Conservation (phyloP, 1,140 invertebrate species). For the Caenorhabditis briggsae region DNA sequence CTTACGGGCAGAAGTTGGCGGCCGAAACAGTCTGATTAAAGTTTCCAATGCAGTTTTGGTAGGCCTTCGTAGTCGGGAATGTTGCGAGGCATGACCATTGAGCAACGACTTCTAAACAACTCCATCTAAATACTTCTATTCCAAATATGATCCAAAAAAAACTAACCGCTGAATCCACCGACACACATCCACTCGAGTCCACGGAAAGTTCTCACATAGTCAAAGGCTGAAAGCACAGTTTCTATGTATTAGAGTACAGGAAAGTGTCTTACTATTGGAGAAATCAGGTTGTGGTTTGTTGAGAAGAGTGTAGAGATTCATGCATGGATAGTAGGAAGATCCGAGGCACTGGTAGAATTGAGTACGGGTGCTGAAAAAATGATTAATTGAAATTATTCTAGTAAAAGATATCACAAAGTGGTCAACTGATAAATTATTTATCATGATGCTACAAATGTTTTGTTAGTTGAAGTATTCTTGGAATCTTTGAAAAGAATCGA, state of each 20-base stretch:
- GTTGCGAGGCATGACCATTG: conserved; percentile 44
- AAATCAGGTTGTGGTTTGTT: conserved; percentile 58
- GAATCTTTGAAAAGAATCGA: too few species aligned
- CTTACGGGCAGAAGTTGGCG: conserved; percentile 57
- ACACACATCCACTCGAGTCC: conserved; percentile 58
- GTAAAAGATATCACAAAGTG: too few species aligned
- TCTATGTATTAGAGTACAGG: background rate
- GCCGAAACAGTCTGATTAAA: conserved; percentile 51
- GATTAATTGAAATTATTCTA: background rate
- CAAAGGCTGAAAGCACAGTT: conserved; percentile 52
- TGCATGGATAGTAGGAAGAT: conserved; percentile 56
- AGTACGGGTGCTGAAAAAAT: conserved; percentile 52
- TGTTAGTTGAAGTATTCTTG: too few species aligned
- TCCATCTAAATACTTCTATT: too few species aligned
- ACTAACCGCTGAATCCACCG: conserved; percentile 56
- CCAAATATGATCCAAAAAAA: too few species aligned
- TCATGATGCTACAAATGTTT: too few species aligned
- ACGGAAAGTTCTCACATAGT: conserved; percentile 57
- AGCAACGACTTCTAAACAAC: conserved; percentile 40
- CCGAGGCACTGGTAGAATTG: conserved; percentile 62
- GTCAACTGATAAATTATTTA: too few species aligned
- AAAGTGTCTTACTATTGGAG: conserved; percentile 11
- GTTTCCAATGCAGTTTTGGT: conserved; percentile 18
- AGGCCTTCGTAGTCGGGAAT: conserved; percentile 27
- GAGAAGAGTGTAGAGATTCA: conserved; percentile 58